Evolutionary conservation across 35 echinoderm and acorn worm species (phyloP).

Genomic region (Lytechinus variegatus): DNA sequence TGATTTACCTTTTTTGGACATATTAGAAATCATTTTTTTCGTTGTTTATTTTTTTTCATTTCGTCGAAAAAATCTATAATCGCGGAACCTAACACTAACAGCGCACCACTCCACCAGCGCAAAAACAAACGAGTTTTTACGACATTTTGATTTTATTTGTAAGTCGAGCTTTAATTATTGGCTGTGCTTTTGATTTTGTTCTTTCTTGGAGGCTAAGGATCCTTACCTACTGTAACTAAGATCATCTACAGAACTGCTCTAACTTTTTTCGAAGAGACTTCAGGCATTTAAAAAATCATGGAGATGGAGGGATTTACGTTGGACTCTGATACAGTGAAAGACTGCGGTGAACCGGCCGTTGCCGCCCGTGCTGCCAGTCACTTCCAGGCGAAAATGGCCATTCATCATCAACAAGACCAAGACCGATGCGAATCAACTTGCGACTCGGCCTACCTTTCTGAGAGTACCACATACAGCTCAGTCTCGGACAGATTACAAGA

Average conservation of each 20-base stretch:
- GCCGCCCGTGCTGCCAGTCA: neutral
- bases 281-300: neutral
- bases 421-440: constrained; percentile 16
- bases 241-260: neutral
- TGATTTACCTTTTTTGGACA: neutral
- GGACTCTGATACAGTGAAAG: constrained; percentile 20
- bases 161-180: neutral
- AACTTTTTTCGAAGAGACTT: neutral
- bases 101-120: too few species aligned
- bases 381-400: neutral
- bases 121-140: too few species aligned
- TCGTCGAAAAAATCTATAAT: neutral
- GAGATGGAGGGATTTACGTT: constrained; percentile 13
- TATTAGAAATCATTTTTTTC: neutral
- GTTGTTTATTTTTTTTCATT: neutral
- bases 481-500: constrained; percentile 18
- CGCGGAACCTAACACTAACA: neutral
- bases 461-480: neutral
- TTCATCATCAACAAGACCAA: neutral
- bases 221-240: neutral
- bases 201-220: neutral
- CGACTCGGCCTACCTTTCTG: neutral
- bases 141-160: neutral
- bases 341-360: neutral
- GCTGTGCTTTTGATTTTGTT: neutral